Base-by-base conservation (phyloP, 2,888 invertebrate species). In the Sclerodermus sp. region DNA sequence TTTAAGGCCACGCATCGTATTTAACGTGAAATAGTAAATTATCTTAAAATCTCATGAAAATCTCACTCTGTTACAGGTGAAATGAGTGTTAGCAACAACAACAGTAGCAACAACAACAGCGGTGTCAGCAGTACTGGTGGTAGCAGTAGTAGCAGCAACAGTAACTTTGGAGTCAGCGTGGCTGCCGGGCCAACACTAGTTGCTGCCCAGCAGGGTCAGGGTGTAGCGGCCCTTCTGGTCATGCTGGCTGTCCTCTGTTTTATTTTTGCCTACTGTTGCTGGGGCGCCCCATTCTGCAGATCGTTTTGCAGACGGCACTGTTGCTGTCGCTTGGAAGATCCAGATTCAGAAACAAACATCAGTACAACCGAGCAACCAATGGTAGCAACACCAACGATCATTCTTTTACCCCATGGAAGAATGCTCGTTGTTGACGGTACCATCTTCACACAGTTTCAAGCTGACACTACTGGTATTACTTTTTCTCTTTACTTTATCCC, bases 241-340 rank as follows among this genome's bases (percentile, higher is more conserved):
- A 83, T 84, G 83, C 77, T 83, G 37, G 81, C 81, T 3, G 83
- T 84, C 18, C 73, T 84, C 47, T 79, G 80, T 53, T 82, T 84
- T 64, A 82, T 84, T 54, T 76, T 84, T 47, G 76, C 82, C 42
- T 84, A 83, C 62, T 84, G 83, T 67, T 83, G 83, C 65, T 84
- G 83, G 78, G 83, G 83, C 1, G 82, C 83, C 1, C 83, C 83
- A 3, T 82, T 82, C 57, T 81, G 83, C 45, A 72, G 83, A 45
- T 79, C 80, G 9, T 74, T 82, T 44, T 82, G 82, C 65, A 64
- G 76, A 17, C 67, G 74, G 29, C 70, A 81, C 66, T 79, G 79
- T 54, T 78, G 79, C 53, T 81, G 82, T 60, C 73, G 76, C 1
- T 71, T 80, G 45, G 80, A 80, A 53, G 79, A 80, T 64, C 79